These are phyloP conservation scores for Lampropteryx suffumata DNA, from an alignment of 2,888 invertebrate genomes.

Conservation along the genomic window DNA sequence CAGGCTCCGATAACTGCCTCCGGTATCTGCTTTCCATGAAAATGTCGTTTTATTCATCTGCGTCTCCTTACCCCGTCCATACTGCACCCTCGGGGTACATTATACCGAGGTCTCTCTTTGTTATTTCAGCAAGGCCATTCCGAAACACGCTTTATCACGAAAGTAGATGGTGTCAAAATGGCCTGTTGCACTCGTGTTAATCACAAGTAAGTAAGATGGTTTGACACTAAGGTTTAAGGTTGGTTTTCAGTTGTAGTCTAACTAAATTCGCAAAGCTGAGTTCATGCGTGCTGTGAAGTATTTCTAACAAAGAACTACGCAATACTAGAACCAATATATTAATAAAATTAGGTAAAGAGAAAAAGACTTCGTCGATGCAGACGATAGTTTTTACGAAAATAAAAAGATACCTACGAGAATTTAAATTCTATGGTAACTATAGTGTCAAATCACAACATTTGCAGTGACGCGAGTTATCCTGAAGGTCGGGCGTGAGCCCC, in stretches of 20 bases:
- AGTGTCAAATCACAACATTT: not conserved
- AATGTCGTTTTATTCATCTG: conserved; percentile 8
- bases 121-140: conserved; percentile 20
- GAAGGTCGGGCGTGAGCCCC: conserved; percentile 34
- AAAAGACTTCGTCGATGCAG: too few species aligned
- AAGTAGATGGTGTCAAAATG: conserved; percentile 27
- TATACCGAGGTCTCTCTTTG: conserved; percentile 27
- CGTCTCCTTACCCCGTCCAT: conserved; percentile 25
- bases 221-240: not conserved
- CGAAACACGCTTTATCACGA: conserved; percentile 21
- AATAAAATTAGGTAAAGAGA: too few species aligned
- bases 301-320: too few species aligned
- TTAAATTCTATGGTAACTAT: not conserved
- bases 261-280: too few species aligned
- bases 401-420: too few species aligned
- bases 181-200: conserved; percentile 38
- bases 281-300: too few species aligned
- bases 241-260: too few species aligned
- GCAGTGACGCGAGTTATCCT: conserved; percentile 35
- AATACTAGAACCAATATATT: too few species aligned
- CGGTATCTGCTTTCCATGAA: not conserved
- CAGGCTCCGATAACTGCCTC: too few species aligned
- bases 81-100: conserved; percentile 30
- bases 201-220: conserved; percentile 29
- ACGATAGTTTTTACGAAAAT: too few species aligned